Percentiles rank a stretch among this genome's conserved stretches.
Conservation (phyloP, 2,888 invertebrate species). For the Pachycephus smyrnensis region DNA sequence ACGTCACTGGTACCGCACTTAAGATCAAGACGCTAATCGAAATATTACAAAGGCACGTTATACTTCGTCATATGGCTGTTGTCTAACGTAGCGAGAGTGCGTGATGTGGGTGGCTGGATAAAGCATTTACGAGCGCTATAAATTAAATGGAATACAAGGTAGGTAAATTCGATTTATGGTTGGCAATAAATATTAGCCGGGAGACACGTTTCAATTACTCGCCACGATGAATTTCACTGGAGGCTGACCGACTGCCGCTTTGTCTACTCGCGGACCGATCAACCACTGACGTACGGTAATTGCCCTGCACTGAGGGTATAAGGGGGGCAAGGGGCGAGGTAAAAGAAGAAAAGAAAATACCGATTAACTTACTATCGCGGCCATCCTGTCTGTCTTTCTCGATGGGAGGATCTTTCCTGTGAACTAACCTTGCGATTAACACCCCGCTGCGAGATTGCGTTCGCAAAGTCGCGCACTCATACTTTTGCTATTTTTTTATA, state of each 20-base stretch:
- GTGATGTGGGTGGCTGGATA: background rate
- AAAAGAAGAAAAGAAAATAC: background rate
- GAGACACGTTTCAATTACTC: conserved; percentile 53
- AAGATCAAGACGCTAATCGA: background rate
- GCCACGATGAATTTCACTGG: conserved; percentile 37
- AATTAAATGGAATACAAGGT: conserved; percentile 43
- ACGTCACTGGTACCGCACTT: background rate
- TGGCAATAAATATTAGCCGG: conserved; percentile 46
- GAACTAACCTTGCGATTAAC: background rate
- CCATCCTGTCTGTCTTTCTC: background rate
- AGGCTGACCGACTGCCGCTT: conserved; percentile 31
- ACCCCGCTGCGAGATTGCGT: background rate
- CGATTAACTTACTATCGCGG: background rate
- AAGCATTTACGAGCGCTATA: conserved; percentile 41
- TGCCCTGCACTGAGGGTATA: background rate
- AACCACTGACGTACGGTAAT: background rate
- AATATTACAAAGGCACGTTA: background rate
- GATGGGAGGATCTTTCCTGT: background rate
- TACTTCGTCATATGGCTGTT: background rate
- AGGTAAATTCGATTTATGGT: conserved; percentile 52
- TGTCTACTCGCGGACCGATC: conserved; percentile 16
- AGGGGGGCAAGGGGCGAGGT: background rate
- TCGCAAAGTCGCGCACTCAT: background rate
- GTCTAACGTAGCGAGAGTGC: background rate
- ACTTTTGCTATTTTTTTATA: background rate